phyloP scores from a whole-genome alignment of 2,888 invertebrate species.

The Cremastobaeus sp. region DNA sequence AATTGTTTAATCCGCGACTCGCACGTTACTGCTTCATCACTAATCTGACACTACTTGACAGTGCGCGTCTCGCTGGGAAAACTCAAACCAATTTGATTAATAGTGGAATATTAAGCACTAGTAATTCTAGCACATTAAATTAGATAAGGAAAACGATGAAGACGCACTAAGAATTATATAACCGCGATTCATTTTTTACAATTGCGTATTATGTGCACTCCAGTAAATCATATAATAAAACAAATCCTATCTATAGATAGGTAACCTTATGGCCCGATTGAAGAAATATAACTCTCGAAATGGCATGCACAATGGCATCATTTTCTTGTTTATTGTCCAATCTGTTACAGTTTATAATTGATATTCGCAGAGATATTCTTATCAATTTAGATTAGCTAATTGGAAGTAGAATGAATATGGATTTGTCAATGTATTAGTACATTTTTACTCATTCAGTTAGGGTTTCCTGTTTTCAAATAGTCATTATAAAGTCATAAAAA shows the following conservation, averaged over 20 bases:
- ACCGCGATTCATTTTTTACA: slow-evolving; percentile 25
- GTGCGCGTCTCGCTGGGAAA: background rate
- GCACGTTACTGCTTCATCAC: slow-evolving; percentile 11
- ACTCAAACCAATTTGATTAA: slow-evolving; percentile 10
- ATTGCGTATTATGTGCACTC: background rate
- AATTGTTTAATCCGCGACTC: background rate
- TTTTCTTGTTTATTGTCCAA: too few relatives aligned
- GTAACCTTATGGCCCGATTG: slow-evolving; percentile 30
- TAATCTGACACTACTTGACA: background rate
- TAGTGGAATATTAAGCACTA: slow-evolving; percentile 25
- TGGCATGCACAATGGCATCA: background rate
- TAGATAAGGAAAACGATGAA: slow-evolving; percentile 39
- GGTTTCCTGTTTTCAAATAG: too few relatives aligned
- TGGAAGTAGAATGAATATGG: too few relatives aligned
- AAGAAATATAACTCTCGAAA: background rate
- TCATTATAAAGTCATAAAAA: too few relatives aligned
- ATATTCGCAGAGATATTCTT: too few relatives aligned
- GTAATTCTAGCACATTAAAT: slow-evolving; percentile 13
- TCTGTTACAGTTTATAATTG: slow-evolving; percentile 1
- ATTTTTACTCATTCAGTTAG: too few relatives aligned
- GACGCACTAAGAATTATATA: slow-evolving; percentile 33
- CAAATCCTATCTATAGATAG: slow-evolving; percentile 10
- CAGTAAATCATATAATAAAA: slow-evolving; percentile 15
- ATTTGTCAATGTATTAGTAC: too few relatives aligned
- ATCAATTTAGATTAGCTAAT: too few relatives aligned